These are phyloP conservation scores for Nannoperca australis DNA, from an alignment of 2,797 vertebrate species.

Conservation along the genomic window DNA sequence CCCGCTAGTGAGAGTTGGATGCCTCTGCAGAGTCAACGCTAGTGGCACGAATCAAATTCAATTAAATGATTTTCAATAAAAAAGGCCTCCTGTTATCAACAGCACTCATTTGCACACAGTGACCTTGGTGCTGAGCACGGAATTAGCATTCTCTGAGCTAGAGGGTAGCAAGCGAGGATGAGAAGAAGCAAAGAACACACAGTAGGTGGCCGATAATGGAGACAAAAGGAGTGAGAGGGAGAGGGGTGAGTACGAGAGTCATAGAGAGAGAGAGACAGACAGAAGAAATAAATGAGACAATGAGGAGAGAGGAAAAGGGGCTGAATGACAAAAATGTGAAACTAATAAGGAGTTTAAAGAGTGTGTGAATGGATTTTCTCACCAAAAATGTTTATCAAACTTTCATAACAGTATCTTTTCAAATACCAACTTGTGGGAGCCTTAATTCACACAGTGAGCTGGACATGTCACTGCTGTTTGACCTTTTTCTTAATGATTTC, in stretches of 20 bases:
- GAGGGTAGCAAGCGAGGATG: slow-evolving; percentile 61
- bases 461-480: neutral
- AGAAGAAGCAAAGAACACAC: slow-evolving; percentile 58
- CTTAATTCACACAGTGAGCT: neutral
- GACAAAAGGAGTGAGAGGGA: slow-evolving; percentile 36
- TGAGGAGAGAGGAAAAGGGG: slow-evolving; percentile 11
- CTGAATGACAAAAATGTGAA: slow-evolving; percentile 30
- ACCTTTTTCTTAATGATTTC: slow-evolving; percentile 31
- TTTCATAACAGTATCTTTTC: slow-evolving; percentile 13
- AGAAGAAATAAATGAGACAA: slow-evolving; percentile 40
- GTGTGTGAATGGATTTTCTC: neutral
- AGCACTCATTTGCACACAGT: slow-evolving; percentile 82
- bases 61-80: slow-evolving; percentile 83
- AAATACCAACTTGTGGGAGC: neutral
- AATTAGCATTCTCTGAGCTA: slow-evolving; percentile 68
- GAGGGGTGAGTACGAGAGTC: neutral
- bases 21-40: slow-evolving; percentile 69
- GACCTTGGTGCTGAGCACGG: slow-evolving; percentile 74
- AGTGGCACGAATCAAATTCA: slow-evolving; percentile 84
- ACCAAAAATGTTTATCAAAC: neutral
- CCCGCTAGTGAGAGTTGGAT: slow-evolving; percentile 69
- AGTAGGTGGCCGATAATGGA: slow-evolving; percentile 58
- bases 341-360: slow-evolving; percentile 11
- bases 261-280: slow-evolving; percentile 24
- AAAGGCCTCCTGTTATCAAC: slow-evolving; percentile 72